Percentiles rank a stretch among this genome's conserved stretches.
Conservation (phyloP, 2,113 vertebrate genomes). For the Cichladusa arquata region DNA sequence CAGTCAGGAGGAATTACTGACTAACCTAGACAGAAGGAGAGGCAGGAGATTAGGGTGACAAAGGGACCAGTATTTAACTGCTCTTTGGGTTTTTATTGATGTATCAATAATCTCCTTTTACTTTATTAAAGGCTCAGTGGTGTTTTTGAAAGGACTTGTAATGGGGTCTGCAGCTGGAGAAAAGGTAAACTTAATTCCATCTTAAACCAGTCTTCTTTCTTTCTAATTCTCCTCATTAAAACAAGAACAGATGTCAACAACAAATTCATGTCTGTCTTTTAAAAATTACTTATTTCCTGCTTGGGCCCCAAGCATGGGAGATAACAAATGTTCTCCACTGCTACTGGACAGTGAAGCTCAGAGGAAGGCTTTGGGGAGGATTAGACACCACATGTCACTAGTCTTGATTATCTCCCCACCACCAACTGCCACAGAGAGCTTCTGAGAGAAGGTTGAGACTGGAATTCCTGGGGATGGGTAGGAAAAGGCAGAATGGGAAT, state of each 20-base stretch:
- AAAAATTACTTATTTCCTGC: conserved; percentile 8
- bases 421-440: not conserved
- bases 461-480: not conserved
- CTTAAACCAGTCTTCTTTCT: not conserved
- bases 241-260: conserved; percentile 9
- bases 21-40: not conserved
- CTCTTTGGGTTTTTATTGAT: not conserved
- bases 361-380: not conserved
- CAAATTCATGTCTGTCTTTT: not conserved
- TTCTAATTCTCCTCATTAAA: conserved; percentile 35
- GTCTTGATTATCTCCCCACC: not conserved
- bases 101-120: not conserved
- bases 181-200: not conserved
- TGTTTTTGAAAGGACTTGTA: not conserved
- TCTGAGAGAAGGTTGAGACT: not conserved
- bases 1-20: not conserved
- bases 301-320: not conserved
- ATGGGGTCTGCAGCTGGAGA: not conserved
- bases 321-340: conserved; percentile 2
- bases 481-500: not conserved
- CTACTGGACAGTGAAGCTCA: not conserved
- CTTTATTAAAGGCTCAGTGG: not conserved
- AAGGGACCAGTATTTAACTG: not conserved
- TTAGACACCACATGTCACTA: not conserved
- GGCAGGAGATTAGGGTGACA: not conserved